These are phyloP conservation scores for Hylyphantes graminicola DNA, from an alignment of 1,140 invertebrate genomes.

Conservation along the genomic window DNA sequence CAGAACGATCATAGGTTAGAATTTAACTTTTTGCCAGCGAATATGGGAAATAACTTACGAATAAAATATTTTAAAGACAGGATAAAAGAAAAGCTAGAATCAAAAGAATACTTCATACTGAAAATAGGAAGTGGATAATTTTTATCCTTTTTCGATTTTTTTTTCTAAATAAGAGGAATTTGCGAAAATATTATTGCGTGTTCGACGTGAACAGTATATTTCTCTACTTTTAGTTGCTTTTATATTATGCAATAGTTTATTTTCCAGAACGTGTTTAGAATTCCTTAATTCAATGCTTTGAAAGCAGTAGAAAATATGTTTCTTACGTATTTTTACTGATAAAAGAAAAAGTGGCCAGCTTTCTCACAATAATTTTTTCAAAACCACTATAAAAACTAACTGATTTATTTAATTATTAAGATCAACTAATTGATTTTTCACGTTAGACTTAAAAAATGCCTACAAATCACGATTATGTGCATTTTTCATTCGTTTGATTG, in stretches of 20 bases:
- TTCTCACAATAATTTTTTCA: too few relatives aligned
- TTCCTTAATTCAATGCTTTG: background rate
- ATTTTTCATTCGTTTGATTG: too few relatives aligned
- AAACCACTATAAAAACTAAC: too few relatives aligned
- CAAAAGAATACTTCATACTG: slow-evolving; percentile 52
- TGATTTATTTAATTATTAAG: too few relatives aligned
- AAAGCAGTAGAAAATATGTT: too few relatives aligned
- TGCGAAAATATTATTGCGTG: slow-evolving; percentile 20
- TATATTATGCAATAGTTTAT: slow-evolving; percentile 20
- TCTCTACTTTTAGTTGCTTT: slow-evolving; percentile 12
- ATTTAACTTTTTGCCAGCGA: background rate
- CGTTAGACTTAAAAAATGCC: too few relatives aligned
- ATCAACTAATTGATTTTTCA: too few relatives aligned
- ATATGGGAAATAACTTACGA: slow-evolving; percentile 44
- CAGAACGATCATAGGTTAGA: too few relatives aligned
- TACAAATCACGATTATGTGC: too few relatives aligned
- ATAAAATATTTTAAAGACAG: slow-evolving; percentile 39
- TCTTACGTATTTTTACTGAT: too few relatives aligned
- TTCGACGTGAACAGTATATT: slow-evolving; percentile 48
- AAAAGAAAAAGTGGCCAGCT: too few relatives aligned
- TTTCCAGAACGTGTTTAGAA: slow-evolving; percentile 41
- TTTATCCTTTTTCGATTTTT: slow-evolving; percentile 16
- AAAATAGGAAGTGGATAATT: slow-evolving; percentile 39
- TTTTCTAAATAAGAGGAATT: background rate
- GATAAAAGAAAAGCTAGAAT: slow-evolving; percentile 5